Evolutionary conservation across 1,140 invertebrate species (phyloP).

Genomic region (Drosophila willistoni): DNA sequence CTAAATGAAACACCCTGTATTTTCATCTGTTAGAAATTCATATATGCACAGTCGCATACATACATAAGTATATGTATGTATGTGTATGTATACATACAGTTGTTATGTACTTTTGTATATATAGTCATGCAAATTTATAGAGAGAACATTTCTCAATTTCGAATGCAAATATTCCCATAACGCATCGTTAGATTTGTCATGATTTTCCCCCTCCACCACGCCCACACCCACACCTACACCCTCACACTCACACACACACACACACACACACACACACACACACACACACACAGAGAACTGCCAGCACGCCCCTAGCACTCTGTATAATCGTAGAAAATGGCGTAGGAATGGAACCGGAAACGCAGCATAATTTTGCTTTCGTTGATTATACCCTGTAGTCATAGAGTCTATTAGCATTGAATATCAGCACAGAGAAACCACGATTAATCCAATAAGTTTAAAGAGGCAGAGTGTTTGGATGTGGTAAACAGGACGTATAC

Average conservation of each 20-base stretch:
- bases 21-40: neutral
- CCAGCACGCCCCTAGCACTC: too few species aligned
- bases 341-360: neutral
- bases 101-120: slow-evolving; percentile 35
- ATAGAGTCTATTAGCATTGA: too few species aligned
- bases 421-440: too few species aligned
- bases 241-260: too few species aligned
- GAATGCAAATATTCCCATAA: slow-evolving; percentile 71
- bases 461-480: neutral
- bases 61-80: slow-evolving; percentile 8
- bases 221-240: too few species aligned
- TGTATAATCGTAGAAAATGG: too few species aligned
- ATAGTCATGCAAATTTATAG: slow-evolving; percentile 44
- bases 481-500: slow-evolving; percentile 32
- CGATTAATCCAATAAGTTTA: too few species aligned
- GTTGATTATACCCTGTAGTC: neutral
- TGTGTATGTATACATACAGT: slow-evolving; percentile 15
- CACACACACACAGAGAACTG: too few species aligned
- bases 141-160: slow-evolving; percentile 69
- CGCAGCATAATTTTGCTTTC: slow-evolving; percentile 14
- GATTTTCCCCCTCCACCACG: neutral
- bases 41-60: too few species aligned
- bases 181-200: slow-evolving; percentile 66
- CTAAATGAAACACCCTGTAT: slow-evolving; percentile 34
- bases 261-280: too few species aligned